Conservation (phyloP, 2,797 vertebrate genomes). For the Cheirogaleus major region DNA sequence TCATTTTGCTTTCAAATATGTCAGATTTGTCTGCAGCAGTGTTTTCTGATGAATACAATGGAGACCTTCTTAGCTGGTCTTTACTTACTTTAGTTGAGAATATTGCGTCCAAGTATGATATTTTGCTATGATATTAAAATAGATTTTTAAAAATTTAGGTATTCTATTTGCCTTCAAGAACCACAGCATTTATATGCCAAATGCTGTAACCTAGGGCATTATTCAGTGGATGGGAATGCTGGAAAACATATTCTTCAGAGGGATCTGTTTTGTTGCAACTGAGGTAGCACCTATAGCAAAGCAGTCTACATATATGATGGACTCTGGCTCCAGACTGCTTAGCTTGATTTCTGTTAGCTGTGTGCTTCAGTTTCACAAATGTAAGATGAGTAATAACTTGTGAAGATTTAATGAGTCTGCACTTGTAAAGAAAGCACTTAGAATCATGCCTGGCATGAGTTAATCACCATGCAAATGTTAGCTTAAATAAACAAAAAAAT, state of each 20-base stretch:
- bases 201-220: background rate
- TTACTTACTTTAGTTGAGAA: slow-evolving; percentile 22
- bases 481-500: background rate
- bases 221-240: background rate
- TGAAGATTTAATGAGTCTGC: background rate
- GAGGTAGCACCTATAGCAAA: background rate
- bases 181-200: background rate
- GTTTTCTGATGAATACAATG: background rate
- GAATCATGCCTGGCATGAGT: background rate
- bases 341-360: background rate
- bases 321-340: background rate
- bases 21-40: slow-evolving; percentile 15
- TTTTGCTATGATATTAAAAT: slow-evolving; percentile 30
- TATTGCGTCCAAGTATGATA: background rate
- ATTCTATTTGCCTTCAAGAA: background rate
- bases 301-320: background rate
- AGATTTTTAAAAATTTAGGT: background rate
- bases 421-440: background rate
- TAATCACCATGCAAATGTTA: background rate
- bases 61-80: background rate
- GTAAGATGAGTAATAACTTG: background rate
- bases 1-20: slow-evolving; percentile 47
- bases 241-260: background rate
- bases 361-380: background rate
- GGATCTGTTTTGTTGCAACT: background rate